Evolutionary conservation across 2,888 invertebrate species (phyloP), one percentile per base, ranked within the genome.

Genomic region (Latheticus oryzae): DNA sequence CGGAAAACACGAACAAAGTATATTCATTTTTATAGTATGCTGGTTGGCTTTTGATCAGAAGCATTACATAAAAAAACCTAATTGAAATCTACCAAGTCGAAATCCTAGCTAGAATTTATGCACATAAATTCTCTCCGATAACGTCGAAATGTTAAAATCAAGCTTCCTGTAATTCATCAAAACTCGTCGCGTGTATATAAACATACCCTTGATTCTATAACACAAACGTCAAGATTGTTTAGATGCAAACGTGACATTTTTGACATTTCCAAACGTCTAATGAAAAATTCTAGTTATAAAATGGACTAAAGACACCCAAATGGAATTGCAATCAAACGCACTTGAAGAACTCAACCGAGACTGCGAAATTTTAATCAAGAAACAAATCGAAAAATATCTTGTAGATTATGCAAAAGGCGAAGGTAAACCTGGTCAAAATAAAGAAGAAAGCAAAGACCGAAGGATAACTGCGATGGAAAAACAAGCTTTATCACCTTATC

Each of bases 271-370:
- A n/a, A n/a, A n/a, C 12, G 16, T 5, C 1, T n/a, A n/a, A 15
- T 9, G 5, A 48, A 50, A 50, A 50, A 17, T 50, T 37, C 30
- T 16, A 50, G 50, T 50, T 5, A n/a, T 1, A 9, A 38, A 17
- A 50, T 50, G 37, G 8, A 24, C 3, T 38, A 12, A 38, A 26
- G 16, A 12, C 12, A 2, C 16, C 17, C 3, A 45, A 19, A 30
- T 17, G 15, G 35, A 47, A 8, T 12, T 12, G 33, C 19, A 9
- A 7, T 3, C 15, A 17, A 52, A 40, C 40, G 37, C 21, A 9
- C 50, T 56, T 11, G 19, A 26, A 7, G 37, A 57, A 15, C 26
- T 57, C 16, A 42, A 57, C 21, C 43, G 51, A 28, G 51, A 51
- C 12, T 45, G 43, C 28, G 45, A 51, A 13, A 12, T 57, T 11